These are phyloP conservation scores for Trogon surrucura DNA, from an alignment of 2,113 vertebrate species.

Conservation along the genomic window DNA sequence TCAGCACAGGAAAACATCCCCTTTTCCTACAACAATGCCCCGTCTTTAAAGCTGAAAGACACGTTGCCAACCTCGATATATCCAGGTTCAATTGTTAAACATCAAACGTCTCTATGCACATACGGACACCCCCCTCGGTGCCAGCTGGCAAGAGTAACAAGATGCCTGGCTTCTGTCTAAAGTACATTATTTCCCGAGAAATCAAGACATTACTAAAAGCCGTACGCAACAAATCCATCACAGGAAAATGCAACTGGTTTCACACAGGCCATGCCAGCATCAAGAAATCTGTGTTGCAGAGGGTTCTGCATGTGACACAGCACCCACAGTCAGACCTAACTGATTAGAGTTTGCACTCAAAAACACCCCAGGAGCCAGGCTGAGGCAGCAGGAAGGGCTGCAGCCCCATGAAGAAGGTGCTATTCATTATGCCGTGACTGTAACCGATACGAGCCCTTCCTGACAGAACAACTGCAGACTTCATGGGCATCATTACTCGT, in stretches of 20 bases:
- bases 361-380: fast-evolving
- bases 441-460: background rate
- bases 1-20: background rate
- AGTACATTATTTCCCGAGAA: slow-evolving; percentile 1
- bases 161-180: background rate
- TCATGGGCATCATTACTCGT: background rate
- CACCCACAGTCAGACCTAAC: background rate
- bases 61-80: background rate
- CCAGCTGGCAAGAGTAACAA: background rate
- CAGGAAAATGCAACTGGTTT: background rate
- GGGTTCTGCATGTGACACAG: background rate
- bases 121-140: background rate
- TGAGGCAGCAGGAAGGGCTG: background rate
- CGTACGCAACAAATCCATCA: background rate
- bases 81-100: background rate
- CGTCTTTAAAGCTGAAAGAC: background rate
- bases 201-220: background rate
- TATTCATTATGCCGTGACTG: background rate
- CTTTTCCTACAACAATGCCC: background rate
- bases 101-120: background rate
- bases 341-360: background rate
- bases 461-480: background rate
- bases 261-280: background rate
- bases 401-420: background rate
- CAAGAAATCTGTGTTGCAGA: background rate